Percentiles rank a stretch among this genome's conserved stretches.
Conservation (phyloP, 1,140 invertebrate genomes). For the Carcinoscorpius rotundicauda region DNA sequence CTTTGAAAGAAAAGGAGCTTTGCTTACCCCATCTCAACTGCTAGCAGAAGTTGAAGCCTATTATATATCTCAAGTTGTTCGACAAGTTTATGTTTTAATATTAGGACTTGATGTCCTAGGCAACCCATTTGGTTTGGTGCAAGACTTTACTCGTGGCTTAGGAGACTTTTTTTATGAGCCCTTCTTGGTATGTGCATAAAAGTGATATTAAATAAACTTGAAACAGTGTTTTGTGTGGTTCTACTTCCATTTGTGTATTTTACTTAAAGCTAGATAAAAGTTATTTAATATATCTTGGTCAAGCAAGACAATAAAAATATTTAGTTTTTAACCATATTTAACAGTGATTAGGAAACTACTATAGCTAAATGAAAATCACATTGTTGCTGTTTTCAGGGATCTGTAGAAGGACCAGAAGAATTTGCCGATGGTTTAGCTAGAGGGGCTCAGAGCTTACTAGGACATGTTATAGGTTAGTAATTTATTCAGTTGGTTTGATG, state of each 20-base stretch:
- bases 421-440: conserved; percentile 89
- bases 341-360: too few relatives aligned
- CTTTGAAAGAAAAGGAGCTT: conserved; percentile 79
- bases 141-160: conserved; percentile 87
- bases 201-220: too few relatives aligned
- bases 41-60: conserved; percentile 68
- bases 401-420: conserved; percentile 91
- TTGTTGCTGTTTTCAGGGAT: conserved; percentile 45
- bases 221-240: too few relatives aligned
- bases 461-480: conserved; percentile 18
- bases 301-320: too few relatives aligned
- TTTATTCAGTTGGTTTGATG: neutral
- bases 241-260: too few relatives aligned
- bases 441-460: conserved; percentile 41
- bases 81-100: conserved; percentile 93
- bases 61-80: conserved; percentile 66
- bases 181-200: conserved; percentile 43
- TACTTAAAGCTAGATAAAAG: too few relatives aligned
- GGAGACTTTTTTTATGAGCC: conserved; percentile 98
- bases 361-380: too few relatives aligned
- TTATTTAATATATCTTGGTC: too few relatives aligned
- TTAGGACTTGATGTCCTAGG: conserved; percentile 96
- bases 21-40: conserved; percentile 75
- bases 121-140: conserved; percentile 90
- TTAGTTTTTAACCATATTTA: too few relatives aligned